Conservation (phyloP, 64 coral and sea anemone genomes). For the Platygyra sinensis region DNA sequence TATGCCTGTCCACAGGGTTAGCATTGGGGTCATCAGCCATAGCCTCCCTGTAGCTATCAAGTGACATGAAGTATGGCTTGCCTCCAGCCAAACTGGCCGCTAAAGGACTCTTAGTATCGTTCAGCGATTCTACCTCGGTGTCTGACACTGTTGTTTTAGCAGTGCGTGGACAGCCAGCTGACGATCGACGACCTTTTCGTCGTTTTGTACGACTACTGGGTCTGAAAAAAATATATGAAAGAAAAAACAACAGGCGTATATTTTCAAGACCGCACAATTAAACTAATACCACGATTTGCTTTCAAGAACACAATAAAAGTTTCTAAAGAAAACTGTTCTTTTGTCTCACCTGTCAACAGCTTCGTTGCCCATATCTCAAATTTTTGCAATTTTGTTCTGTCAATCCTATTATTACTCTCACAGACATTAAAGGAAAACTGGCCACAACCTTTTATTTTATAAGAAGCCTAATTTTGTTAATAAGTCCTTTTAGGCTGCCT, state of each 20-base stretch:
- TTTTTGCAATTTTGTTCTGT: too few relatives aligned
- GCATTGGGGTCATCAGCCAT: constrained; percentile 69
- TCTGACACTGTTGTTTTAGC: constrained; percentile 1
- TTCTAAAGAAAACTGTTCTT: too few relatives aligned
- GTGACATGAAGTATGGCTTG: constrained; percentile 53
- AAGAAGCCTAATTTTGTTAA: too few relatives aligned
- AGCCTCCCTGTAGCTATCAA: constrained; percentile 56
- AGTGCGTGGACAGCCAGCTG: background rate
- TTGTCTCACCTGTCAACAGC: too few relatives aligned
- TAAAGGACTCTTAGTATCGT: constrained; percentile 40
- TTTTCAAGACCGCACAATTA: background rate
- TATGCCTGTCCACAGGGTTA: constrained; percentile 80
- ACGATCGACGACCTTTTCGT: background rate
- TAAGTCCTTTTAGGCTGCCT: too few relatives aligned
- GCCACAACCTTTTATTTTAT: too few relatives aligned
- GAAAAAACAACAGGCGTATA: background rate
- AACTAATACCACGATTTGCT: too few relatives aligned
- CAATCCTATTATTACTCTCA: too few relatives aligned
- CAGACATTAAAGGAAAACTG: too few relatives aligned
- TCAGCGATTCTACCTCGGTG: constrained; percentile 15
- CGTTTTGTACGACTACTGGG: background rate
- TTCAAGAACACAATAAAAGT: too few relatives aligned
- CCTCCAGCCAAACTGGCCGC: constrained; percentile 5
- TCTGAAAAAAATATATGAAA: background rate
- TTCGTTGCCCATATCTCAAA: too few relatives aligned